Base-by-base conservation (phyloP, 2,888 invertebrate genomes). In the Phyllotreta striolata region DNA sequence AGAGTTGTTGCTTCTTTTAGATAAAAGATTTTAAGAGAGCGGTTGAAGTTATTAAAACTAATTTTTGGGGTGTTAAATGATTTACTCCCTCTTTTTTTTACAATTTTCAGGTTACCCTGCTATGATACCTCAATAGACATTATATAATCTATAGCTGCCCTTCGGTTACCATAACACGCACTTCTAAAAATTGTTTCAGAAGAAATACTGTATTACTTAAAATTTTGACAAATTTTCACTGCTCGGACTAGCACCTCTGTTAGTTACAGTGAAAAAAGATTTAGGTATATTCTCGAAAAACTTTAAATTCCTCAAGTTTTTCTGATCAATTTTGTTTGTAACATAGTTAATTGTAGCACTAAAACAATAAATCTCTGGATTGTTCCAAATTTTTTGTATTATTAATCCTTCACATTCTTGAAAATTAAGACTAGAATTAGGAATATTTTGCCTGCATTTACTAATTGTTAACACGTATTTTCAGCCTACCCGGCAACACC, bases 21-120 rank as follows among this genome's bases (percentile, higher is more conserved):
- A 24, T 24, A n/a, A n/a, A n/a, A n/a, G n/a, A n/a, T 24, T 24
- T 24, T 24, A 24, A 24, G 24, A 24, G 4, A 24, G 24, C 4
- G 24, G 24, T 24, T 24, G 24, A 4, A 24, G 24, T 3, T 4
- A 24, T 24, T 24, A 24, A 24, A 24, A 24, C 24, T 3, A 24
- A 24, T 24, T 24, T n/a, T 24, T 24, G 24, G 2, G 4, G 24
- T 1, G 24, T 24, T 24, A 24, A 24, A 24, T 24, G 4, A 24
- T 24, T 24, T 24, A 24, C 24, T 24, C 12, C 34, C 12, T 35
- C 4, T 49, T 4, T 37, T 35, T 49, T 14, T 6, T 47, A 14
- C 14, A 47, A 47, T 47, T 49, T 49, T 49, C n/a, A 49, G 49
- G 35, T 49, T 49, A 49, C 12, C 49, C 49, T 12, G 2, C 24